A percentile compares a stretch with the other conserved stretches of the same genome.
These are phyloP conservation scores for Pycnonotus jocosus DNA, from an alignment of 2,113 vertebrate genomes.

Conservation along the genomic window DNA sequence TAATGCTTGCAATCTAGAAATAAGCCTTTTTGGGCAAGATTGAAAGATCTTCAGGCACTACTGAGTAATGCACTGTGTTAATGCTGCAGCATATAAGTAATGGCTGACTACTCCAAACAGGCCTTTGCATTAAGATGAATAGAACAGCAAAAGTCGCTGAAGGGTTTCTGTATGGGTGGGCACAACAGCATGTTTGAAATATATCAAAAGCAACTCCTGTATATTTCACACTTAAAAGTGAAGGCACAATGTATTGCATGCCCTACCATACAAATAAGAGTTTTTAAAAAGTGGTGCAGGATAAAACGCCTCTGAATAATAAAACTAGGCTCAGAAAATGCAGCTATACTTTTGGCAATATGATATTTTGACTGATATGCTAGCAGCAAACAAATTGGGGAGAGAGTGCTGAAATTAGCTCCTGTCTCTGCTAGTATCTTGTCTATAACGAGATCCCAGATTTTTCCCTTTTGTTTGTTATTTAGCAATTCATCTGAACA, in stretches of 20 bases:
- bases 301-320: neutral
- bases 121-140: conserved; percentile 36
- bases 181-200: conserved; percentile 5
- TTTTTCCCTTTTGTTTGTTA: neutral
- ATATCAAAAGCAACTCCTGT: neutral
- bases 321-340: neutral
- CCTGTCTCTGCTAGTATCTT: neutral
- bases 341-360: neutral
- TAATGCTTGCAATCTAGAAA: conserved; percentile 6
- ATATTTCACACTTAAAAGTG: neutral
- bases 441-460: neutral
- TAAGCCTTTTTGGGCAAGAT: neutral
- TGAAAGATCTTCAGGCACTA: neutral
- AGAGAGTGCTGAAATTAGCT: neutral
- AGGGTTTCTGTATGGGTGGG: conserved; percentile 12
- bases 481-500: neutral
- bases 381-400: neutral
- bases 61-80: neutral
- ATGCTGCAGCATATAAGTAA: neutral
- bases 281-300: neutral
- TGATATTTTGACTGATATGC: neutral
- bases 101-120: neutral
- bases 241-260: neutral
- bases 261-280: neutral
- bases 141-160: neutral